Base-by-base conservation (phyloP, 2,113 vertebrate genomes). In the Cheilinus undulatus region DNA sequence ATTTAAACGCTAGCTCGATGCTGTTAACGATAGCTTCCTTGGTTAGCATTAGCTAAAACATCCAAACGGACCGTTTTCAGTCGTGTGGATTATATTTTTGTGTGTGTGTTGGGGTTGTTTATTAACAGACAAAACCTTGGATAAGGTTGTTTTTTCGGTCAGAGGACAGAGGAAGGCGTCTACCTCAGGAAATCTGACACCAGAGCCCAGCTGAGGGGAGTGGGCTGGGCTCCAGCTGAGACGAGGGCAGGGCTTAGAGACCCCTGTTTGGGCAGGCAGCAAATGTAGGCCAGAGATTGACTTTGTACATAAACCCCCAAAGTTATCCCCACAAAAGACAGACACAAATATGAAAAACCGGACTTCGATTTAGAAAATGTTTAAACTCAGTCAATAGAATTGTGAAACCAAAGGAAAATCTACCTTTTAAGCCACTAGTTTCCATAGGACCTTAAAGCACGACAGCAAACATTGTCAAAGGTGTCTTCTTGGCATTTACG, bases 111-210 rank as follows among this genome's bases (percentile, higher is more conserved):
- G 38, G 0, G 12, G 13, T 58, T 5, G 71, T 56, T 56, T n/a
- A 61, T 66, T 46, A 24, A 50, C 23, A 12, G 15, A 4, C 10
- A 36, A 11, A 48, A 26, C 4, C 27, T 5, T 4, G 12, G 12
- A 19, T 6, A 52, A 2, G 27, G 20, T 64, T 77, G 76, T 90
- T 84, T 34, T 83, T 69, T 76, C 45, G 48, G 46, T 65, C 28
- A 30, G 70, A 12, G 15, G 27, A 11, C 20, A 62, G 56, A 63
- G 56, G 82, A 81, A 88, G 90, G 90, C 87, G 89, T 90, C 70
- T 43, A 87, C 84, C 72, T 13, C 28, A 30, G 54, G 92, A 84
- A 91, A 93, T 49, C 26, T 78, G 90, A 94, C 87, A 89, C 91
- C 77, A 53, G 57, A 73, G 61, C 66, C 73, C 92, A 91, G 91